A percentile compares a stretch with the other conserved stretches of the same genome.
phyloP scores from a whole-genome alignment of 2,888 invertebrate species.

The Hemithea aestivaria region DNA sequence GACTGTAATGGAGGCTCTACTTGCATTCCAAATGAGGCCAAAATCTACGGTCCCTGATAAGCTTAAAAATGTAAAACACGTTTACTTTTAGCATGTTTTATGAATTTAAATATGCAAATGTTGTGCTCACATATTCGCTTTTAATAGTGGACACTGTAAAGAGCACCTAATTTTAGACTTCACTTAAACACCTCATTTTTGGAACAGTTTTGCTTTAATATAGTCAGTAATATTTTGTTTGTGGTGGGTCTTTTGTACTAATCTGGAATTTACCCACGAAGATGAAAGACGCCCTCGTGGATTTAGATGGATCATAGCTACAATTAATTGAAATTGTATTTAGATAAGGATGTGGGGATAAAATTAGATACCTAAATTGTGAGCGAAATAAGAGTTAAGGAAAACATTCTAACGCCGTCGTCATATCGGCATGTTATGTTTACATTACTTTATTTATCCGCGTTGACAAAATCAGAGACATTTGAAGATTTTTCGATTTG shows the following conservation, averaged over 20 bases:
- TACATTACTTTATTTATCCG: slow-evolving; percentile 22
- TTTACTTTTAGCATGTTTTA: slow-evolving; percentile 7
- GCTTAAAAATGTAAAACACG: slow-evolving; percentile 11
- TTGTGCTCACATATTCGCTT: slow-evolving; percentile 7
- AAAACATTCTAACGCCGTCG: background rate
- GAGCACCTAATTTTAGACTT: slow-evolving; percentile 7
- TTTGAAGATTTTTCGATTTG: slow-evolving; percentile 65
- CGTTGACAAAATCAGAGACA: slow-evolving; percentile 33
- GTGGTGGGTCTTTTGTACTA: too few relatives aligned
- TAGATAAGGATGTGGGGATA: too few relatives aligned
- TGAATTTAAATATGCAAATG: slow-evolving; percentile 12
- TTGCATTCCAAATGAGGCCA: slow-evolving; percentile 36
- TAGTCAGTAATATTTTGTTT: too few relatives aligned
- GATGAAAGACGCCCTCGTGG: too few relatives aligned
- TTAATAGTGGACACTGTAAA: slow-evolving; percentile 8
- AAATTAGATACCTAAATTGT: too few relatives aligned
- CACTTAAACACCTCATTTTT: too few relatives aligned
- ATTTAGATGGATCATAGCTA: too few relatives aligned
- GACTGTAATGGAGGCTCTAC: slow-evolving; percentile 28
- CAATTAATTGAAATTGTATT: too few relatives aligned
- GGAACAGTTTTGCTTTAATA: too few relatives aligned
- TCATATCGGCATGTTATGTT: slow-evolving; percentile 13
- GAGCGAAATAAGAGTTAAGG: too few relatives aligned
- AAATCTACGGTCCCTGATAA: slow-evolving; percentile 34
- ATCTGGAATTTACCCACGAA: too few relatives aligned